Evolutionary conservation across 2,113 vertebrate genomes (phyloP), one percentile per base, ranked within the genome.

Genomic region (Calyptommatus sinebrachiatus): DNA sequence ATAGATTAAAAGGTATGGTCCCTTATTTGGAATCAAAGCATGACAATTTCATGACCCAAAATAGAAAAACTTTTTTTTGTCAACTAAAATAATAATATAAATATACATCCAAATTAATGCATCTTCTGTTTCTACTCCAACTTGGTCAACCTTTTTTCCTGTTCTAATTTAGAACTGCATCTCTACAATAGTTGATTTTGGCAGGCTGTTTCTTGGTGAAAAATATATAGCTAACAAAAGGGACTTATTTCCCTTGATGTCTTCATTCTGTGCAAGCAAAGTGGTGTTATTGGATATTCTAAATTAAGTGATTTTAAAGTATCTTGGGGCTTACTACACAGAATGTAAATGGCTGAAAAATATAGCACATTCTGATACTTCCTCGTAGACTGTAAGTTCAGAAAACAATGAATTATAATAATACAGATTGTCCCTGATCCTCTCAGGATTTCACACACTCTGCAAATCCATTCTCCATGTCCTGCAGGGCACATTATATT

Each of bases 251-350:
- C 57, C 35, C 68, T 63, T n/a, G 2, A 24, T 16, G 22, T 46
- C 18, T 67, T 83, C 29, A 67, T 77, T 81, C 66, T 76, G 65
- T 61, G 66, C 41, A 62, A 76, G 53, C 8, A 74, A 63, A 68
- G 63, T 67, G 53, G 50, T 57, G 48, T 81, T 81, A 81, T 69
- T 81, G 65, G 73, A 81, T 81, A 76, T 70, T 81, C 67, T 65
- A 76, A 81, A 81, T 81, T 81, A 81, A 81, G 48, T 81, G 79
- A 62, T 81, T 81, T 31, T 31, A 81, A 81, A 79, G 75, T 69
- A 76, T 81, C 66, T 70, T 8, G 72, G 66, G 79, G 53, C 73
- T 76, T 70, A 61, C 26, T 76, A 35, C 53, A 62, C 63, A 80
- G 41, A 80, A 80, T 80, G 62, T 62, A 74, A 80, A 67, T 12